Evolutionary conservation across 1,140 invertebrate genomes (phyloP), one percentile per base, ranked within the genome.

Genomic region (Manduca sexta): DNA sequence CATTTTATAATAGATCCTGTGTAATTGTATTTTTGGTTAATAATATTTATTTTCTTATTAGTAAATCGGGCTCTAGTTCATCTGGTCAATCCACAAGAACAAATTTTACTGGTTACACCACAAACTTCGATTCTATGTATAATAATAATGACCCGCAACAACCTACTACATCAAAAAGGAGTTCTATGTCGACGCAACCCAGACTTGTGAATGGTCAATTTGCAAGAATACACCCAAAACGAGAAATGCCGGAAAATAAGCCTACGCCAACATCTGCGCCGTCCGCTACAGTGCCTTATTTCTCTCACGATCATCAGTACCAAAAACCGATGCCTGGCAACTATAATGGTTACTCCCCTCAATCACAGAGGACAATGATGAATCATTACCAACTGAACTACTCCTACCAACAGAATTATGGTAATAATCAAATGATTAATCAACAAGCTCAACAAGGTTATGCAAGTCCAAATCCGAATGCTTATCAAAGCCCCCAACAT

Each of bases 41-140:
- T n/a, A n/a, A n/a, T n/a, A n/a, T n/a, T n/a, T n/a, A n/a, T n/a
- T n/a, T 17, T 48, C 40, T 49, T 87, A 85, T 70, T 69, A 80
- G 82, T 66, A 87, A 86, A 84, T 87, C 84, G 21, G 79, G 83
- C 15, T 87, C 86, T 47, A 86, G 84, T 68, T 86, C 86, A 15
- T 86, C 86, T 2, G 84, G 86, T 18, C 81, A 84, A 55, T 86
- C 84, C 33, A 86, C 71, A 56, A 74, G 84, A 60, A 86, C 78
- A 35, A 86, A 84, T 52, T 79, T 84, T 52, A 86, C 83, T 40
- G 82, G 81, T 30, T 84, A 84, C 52, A 84, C 82, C 42, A 80
- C 83, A 29, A 85, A 84, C 48, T 83, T 68, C 29, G 78, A 84
- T 38, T 78, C 78, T 3, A 77, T 80, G 61, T 82, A 86, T 45